Base-by-base conservation (phyloP, 2,888 invertebrate species). In the Buathra laborator region DNA sequence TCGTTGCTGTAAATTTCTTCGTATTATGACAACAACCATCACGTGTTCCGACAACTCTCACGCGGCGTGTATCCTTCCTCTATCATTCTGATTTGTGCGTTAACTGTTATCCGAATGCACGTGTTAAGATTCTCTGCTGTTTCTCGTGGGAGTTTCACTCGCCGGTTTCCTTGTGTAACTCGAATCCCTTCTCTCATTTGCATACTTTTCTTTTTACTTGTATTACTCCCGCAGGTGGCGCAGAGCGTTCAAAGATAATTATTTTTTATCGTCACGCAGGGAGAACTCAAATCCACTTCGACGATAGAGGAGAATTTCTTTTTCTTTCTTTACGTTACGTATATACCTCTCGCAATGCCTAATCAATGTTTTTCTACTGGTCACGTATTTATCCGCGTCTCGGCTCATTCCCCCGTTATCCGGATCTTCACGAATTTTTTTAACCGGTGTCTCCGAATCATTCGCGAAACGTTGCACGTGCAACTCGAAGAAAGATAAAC, bases 261-360 rank as follows among this genome's bases (percentile, higher is more conserved):
- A n/a, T 86, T 87, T 89, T 89, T 89, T 92, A 90, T 92, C 94
- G 92, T 96, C 96, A 4, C 32, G 32, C 32, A 29, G 62, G n/a
- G 62, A 62, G n/a, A 4, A 6, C n/a, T 32, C 32, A 32, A 29
- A 62, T 37, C n/a, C 32, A 29, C 37, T 62, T 62, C n/a, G 0
- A 62, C 29, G 62, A 62, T 62, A 7, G 32, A 12, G 10, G 7
- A 62, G 2, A 29, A 32, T 62, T 62, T 14, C 7, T 37, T 37
- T 9, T 9, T 37, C 37, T 37, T 9, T 9, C 9, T 37, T 37
- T 37, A 7, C 37, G 10, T 10, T 12, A 16, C 24, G 56, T 10
- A 56, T 56, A 10, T 56, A 56, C 19, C 16, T 10, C 10, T 19
- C 37, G n/a, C 14, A 32, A 29, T 62, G 24, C 7, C 7, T 37